Conservation (phyloP, 2,797 vertebrate genomes). For the Coregonus suidteri region DNA sequence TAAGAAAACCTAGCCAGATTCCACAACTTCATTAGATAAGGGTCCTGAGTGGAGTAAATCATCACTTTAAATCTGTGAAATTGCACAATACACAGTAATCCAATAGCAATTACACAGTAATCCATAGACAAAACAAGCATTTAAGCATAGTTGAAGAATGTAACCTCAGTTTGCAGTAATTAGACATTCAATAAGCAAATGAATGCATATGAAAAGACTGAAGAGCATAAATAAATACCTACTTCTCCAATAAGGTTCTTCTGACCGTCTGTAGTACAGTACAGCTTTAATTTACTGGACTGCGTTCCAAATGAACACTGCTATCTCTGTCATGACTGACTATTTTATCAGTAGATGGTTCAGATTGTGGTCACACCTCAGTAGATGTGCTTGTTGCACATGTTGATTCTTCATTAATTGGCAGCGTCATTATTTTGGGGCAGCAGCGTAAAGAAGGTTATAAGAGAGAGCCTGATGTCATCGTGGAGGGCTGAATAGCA, state of each 20-base stretch:
- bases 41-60: no score
- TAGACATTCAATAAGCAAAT: neutral
- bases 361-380: constrained; percentile 72
- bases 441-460: constrained; percentile 73
- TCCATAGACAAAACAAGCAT: no score
- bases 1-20: neutral
- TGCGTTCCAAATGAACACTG: constrained; percentile 55
- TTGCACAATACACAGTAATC: no score
- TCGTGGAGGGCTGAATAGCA: constrained; percentile 69
- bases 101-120: no score
- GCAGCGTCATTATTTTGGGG: constrained; percentile 74
- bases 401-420: constrained; percentile 78
- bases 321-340: constrained; percentile 62
- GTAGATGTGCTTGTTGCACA: constrained; percentile 74
- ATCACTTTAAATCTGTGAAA: no score
- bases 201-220: neutral
- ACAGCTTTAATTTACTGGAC: neutral
- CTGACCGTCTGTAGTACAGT: neutral
- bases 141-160: no score
- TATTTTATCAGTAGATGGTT: constrained; percentile 71
- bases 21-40: neutral
- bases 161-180: neutral
- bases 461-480: constrained; percentile 76
- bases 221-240: neutral
- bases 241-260: neutral